A percentile compares a stretch with the other conserved stretches of the same genome.
phyloP scores from a whole-genome alignment of 2,888 invertebrate genomes.

The Epistrophella euchroma region DNA sequence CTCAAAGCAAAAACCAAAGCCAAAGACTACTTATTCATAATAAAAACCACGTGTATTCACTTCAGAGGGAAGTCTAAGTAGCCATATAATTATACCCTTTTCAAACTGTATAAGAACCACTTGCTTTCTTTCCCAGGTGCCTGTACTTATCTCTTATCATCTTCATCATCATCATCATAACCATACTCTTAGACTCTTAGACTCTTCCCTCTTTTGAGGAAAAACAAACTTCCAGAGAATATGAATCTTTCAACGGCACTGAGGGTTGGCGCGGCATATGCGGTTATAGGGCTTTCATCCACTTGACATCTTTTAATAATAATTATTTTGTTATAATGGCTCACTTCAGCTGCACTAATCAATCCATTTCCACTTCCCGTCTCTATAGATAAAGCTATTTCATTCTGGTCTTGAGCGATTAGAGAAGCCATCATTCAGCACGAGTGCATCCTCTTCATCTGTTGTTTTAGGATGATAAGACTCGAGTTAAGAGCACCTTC shows the following conservation, averaged over 20 bases:
- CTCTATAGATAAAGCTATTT: conserved; percentile 50
- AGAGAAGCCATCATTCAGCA: conserved; percentile 32
- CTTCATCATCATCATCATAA: neutral
- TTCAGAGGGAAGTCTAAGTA: neutral
- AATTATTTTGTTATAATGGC: conserved; percentile 12
- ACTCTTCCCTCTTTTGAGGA: neutral
- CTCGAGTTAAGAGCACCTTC: conserved; percentile 10
- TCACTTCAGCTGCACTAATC: conserved; percentile 64
- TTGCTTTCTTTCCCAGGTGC: conserved; percentile 7
- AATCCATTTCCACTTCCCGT: conserved; percentile 31
- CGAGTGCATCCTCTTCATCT: conserved; percentile 30
- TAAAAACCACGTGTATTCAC: neutral
- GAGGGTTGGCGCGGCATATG: neutral
- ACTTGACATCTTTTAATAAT: conserved; percentile 59
- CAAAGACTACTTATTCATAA: neutral
- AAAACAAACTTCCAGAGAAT: neutral
- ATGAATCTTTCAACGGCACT: conserved; percentile 4
- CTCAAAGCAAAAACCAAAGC: neutral
- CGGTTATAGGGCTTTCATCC: conserved; percentile 26
- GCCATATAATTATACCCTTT: conserved; percentile 21
- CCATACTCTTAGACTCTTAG: neutral
- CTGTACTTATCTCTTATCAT: conserved; percentile 18
- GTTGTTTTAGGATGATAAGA: conserved; percentile 26
- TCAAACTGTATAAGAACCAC: conserved; percentile 6
- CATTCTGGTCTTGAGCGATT: conserved; percentile 8